These are phyloP conservation scores for Heteromormyrus szaboi DNA, from an alignment of 2,797 vertebrate species.

Conservation along the genomic window DNA sequence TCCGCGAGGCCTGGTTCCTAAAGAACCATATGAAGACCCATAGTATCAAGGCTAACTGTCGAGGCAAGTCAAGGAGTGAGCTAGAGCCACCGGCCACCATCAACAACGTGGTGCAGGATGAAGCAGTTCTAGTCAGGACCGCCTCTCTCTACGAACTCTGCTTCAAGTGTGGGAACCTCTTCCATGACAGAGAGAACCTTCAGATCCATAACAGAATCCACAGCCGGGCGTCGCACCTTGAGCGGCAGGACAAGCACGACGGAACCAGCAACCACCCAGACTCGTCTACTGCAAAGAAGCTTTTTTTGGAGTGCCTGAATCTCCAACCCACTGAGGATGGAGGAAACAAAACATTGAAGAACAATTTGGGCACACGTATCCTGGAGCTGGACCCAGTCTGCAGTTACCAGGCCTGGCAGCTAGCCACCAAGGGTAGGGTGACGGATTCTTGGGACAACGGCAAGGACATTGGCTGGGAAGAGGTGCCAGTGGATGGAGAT, in stretches of 20 bases:
- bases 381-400: constrained; percentile 85
- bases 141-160: constrained; percentile 79
- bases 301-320: constrained; percentile 73
- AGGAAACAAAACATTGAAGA: constrained; percentile 36
- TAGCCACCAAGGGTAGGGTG: constrained; percentile 83
- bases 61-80: constrained; percentile 66
- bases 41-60: constrained; percentile 65
- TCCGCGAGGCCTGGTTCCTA: constrained; percentile 93
- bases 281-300: constrained; percentile 62
- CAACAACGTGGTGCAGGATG: constrained; percentile 82
- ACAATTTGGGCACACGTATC: constrained; percentile 68
- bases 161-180: constrained; percentile 89
- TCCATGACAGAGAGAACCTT: constrained; percentile 81
- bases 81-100: constrained; percentile 77
- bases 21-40: constrained; percentile 97
- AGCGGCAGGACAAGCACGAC: constrained; percentile 40
- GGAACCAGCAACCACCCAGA: constrained; percentile 47
- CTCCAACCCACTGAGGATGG: constrained; percentile 57
- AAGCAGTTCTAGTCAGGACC: constrained; percentile 51
- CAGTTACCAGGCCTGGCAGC: constrained; percentile 93
- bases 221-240: constrained; percentile 33
- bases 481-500: constrained; percentile 61
- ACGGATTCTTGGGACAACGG: constrained; percentile 74
- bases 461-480: constrained; percentile 67
- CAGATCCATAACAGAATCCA: constrained; percentile 78